Conservation (phyloP, 92 coral and sea anemone species). For the Phenganax marumi region DNA sequence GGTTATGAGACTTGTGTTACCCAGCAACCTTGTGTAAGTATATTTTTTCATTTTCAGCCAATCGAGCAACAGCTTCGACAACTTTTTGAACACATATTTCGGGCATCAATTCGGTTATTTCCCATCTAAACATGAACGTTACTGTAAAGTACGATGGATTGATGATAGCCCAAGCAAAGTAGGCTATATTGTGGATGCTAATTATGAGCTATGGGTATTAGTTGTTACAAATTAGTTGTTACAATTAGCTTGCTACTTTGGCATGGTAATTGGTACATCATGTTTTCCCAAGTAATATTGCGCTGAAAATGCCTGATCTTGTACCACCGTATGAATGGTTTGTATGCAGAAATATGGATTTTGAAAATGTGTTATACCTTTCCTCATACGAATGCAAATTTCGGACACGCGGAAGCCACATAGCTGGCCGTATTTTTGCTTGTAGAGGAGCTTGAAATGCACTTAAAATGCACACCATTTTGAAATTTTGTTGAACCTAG, state of each 20-base stretch:
- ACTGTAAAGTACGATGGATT: no score
- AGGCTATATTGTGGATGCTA: no score
- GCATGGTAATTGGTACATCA: no score
- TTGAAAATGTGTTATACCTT: conserved; percentile 54
- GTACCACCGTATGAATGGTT: no score
- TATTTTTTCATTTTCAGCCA: conserved; percentile 88
- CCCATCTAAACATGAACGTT: conserved; percentile 59
- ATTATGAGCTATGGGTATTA: no score
- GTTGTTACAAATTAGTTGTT: no score
- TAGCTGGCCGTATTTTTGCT: conserved; percentile 81
- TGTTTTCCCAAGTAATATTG: no score
- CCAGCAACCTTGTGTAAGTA: conserved; percentile 66
- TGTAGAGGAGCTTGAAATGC: conserved; percentile 93
- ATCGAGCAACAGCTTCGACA: conserved; percentile 64
- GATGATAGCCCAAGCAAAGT: no score
- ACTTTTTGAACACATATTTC: conserved; percentile 76
- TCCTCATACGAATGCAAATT: conserved; percentile 74
- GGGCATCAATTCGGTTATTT: conserved; percentile 74
- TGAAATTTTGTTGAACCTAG: background rate
- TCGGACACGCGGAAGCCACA: conserved; percentile 86
- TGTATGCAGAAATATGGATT: no score
- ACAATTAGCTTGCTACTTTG: no score
- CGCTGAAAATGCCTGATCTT: no score
- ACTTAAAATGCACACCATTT: conserved; percentile 74
- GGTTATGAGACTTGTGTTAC: background rate